phyloP scores from a whole-genome alignment of 2,113 vertebrate species.

The Phylloscopus whistleri region DNA sequence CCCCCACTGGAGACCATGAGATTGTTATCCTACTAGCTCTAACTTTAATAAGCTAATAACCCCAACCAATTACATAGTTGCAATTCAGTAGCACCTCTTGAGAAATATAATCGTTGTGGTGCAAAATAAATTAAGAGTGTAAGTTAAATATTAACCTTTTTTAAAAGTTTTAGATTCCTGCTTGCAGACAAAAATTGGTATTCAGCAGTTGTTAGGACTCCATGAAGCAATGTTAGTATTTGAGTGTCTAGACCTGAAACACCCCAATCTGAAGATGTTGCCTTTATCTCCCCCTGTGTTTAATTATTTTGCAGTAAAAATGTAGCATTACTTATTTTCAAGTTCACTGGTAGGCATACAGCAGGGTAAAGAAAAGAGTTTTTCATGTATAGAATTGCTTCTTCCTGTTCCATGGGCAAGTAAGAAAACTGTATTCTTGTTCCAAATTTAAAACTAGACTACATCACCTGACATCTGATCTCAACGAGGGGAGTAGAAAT shows the following conservation, averaged over 20 bases:
- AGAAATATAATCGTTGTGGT: neutral
- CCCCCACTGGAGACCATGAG: neutral
- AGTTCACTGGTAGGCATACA: neutral
- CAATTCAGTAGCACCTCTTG: neutral
- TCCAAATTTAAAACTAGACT: neutral
- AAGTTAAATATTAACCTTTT: neutral
- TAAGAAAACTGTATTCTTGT: neutral
- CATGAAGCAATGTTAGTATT: neutral
- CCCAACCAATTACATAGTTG: neutral
- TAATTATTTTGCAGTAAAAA: neutral
- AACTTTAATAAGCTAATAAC: neutral
- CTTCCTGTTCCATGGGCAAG: neutral
- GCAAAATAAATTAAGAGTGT: neutral
- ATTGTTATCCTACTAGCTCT: neutral
- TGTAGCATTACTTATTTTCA: neutral
- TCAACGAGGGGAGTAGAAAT: neutral
- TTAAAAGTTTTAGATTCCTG: neutral
- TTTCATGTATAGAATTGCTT: neutral
- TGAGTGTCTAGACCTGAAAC: neutral
- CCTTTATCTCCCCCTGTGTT: neutral
- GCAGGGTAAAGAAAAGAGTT: neutral
- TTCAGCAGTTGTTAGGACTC: neutral
- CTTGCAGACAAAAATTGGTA: neutral
- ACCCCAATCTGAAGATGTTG: neutral
- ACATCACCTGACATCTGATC: neutral